Percentiles rank a stretch among this genome's conserved stretches.
phyloP scores from a whole-genome alignment of 2,797 vertebrate genomes.

The Cossypha polioptera region DNA sequence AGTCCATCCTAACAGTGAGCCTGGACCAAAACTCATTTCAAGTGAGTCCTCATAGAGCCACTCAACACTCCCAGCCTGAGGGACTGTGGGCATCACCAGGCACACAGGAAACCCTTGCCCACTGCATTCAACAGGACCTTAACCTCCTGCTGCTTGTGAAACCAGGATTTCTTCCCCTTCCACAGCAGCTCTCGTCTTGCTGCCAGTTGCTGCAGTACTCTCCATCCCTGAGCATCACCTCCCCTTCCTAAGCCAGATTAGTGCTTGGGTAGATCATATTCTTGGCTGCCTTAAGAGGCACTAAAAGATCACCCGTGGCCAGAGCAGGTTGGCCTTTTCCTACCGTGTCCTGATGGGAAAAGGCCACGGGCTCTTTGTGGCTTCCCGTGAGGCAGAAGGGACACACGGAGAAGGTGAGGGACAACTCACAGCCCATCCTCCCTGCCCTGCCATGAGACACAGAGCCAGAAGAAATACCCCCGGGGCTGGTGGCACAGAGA shows the following conservation, averaged over 20 bases:
- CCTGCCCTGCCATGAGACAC: not conserved
- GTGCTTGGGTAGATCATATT: not conserved
- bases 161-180: not conserved
- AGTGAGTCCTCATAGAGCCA: accelerated
- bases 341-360: not conserved
- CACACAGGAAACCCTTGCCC: not conserved
- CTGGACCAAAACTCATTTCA: not conserved
- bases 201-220: not conserved
- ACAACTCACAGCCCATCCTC: not conserved
- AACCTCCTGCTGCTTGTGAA: not conserved
- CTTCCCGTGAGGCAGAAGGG: not conserved
- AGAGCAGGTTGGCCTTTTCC: not conserved
- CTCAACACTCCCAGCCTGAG: not conserved
- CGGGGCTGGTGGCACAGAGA: not conserved
- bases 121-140: not conserved
- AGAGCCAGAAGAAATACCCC: not conserved
- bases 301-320: not conserved
- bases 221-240: not conserved
- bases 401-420: not conserved
- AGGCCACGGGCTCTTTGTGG: not conserved
- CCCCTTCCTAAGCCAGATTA: not conserved
- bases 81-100: accelerated
- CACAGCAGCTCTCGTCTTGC: accelerated
- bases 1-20: not conserved
- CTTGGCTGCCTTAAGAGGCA: not conserved